Percentiles rank a stretch among this genome's conserved stretches.
Conservation (phyloP, 1,140 invertebrate species). For the Macrosteles quadrilineatus region DNA sequence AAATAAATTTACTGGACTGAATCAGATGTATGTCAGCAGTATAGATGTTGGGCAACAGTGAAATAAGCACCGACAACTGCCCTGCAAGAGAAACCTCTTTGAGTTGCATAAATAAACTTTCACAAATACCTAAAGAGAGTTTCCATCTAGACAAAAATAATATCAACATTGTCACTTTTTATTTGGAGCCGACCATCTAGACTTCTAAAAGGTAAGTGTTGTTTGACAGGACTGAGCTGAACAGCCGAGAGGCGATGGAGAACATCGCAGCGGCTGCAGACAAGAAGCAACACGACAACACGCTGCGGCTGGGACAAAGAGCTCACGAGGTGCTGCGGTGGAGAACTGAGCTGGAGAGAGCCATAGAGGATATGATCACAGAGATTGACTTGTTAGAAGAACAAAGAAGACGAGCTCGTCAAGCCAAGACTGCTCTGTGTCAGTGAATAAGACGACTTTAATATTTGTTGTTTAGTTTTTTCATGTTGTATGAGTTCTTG, state of each 20-base stretch:
- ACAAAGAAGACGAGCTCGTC: constrained; percentile 62
- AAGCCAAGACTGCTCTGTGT: constrained; percentile 62
- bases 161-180: background rate
- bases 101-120: too few species aligned
- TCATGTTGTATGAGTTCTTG: too few species aligned
- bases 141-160: too few species aligned
- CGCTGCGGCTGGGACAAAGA: constrained; percentile 60
- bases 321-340: constrained; percentile 64
- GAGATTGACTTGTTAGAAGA: constrained; percentile 67
- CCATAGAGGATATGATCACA: constrained; percentile 63
- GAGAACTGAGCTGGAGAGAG: constrained; percentile 67
- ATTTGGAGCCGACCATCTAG: background rate
- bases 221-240: constrained; percentile 57
- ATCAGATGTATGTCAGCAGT: too few species aligned
- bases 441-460: too few species aligned
- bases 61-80: too few species aligned
- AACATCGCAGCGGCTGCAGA: constrained; percentile 61
- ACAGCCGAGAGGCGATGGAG: constrained; percentile 59
- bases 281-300: constrained; percentile 65
- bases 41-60: too few species aligned
- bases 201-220: too few species aligned
- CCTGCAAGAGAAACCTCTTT: too few species aligned
- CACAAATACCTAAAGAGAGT: too few species aligned
- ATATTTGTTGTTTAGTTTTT: too few species aligned
- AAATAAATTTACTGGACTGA: too few species aligned